Percentiles rank a stretch among this genome's conserved stretches.
Evolutionary conservation across 2,888 invertebrate species (phyloP).

Genomic region (Plebejus anna): DNA sequence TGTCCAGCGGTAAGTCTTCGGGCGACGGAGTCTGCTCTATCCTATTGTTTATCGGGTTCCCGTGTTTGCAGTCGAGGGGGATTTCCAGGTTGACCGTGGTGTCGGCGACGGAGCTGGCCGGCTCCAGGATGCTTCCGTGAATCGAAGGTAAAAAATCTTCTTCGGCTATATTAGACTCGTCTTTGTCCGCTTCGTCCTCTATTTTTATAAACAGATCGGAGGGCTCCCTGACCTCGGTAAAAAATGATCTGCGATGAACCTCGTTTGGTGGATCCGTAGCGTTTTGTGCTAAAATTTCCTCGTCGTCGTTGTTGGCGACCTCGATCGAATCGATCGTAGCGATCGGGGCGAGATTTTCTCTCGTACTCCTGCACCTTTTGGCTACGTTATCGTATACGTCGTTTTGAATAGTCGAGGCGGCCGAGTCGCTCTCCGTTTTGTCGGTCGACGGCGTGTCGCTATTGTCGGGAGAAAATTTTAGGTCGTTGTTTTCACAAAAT

Average conservation of each 20-base stretch:
- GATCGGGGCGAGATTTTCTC: conserved; percentile 52
- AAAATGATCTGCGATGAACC: conserved; percentile 36
- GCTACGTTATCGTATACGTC: conserved; percentile 62
- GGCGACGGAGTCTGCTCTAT: conserved; percentile 91
- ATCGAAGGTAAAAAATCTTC: conserved; percentile 83
- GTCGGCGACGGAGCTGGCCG: conserved; percentile 75
- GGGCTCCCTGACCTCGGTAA: conserved; percentile 33
- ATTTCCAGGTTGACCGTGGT: conserved; percentile 79
- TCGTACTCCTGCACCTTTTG: conserved; percentile 41
- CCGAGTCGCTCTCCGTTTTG: conserved; percentile 76
- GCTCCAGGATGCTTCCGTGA: conserved; percentile 80
- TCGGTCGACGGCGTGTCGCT: conserved; percentile 80
- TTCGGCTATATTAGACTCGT: conserved; percentile 66
- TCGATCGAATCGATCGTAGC: conserved; percentile 50
- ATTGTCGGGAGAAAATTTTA: conserved; percentile 70
- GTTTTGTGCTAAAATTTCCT: conserved; percentile 37
- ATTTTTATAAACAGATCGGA: conserved; percentile 36
- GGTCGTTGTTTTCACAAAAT: conserved; percentile 67
- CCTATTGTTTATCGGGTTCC: conserved; percentile 62
- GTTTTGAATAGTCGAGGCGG: conserved; percentile 74
- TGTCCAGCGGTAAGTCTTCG: conserved; percentile 90
- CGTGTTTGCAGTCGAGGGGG: conserved; percentile 72
- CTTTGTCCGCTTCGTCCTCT: conserved; percentile 42
- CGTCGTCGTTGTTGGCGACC: conserved; percentile 50
- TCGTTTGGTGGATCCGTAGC: conserved; percentile 37